phyloP scores from a whole-genome alignment of 2,797 vertebrate genomes.

The Cryptoblepharus egeriae region DNA sequence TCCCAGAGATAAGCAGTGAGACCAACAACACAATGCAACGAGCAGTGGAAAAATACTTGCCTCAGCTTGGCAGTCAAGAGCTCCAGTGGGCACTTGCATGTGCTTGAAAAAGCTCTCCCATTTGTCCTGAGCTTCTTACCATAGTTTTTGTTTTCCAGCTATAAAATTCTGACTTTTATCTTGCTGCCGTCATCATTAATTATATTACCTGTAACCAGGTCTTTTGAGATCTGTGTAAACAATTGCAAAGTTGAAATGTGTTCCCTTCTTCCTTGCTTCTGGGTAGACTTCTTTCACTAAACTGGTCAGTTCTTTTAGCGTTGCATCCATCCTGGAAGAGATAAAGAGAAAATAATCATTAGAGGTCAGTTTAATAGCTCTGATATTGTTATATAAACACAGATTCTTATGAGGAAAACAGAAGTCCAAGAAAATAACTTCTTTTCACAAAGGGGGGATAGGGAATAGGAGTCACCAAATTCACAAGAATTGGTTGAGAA shows the following conservation, averaged over 20 bases:
- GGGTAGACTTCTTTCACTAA: conserved; percentile 98
- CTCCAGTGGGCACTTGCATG: too few relatives aligned
- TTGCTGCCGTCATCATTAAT: neutral
- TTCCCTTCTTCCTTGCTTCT: conserved; percentile 97
- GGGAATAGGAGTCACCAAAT: neutral
- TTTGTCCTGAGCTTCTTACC: too few relatives aligned
- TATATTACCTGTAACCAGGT: conserved; percentile 89
- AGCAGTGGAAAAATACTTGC: too few relatives aligned
- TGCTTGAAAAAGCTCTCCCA: too few relatives aligned
- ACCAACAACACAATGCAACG: too few relatives aligned
- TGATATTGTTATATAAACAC: neutral
- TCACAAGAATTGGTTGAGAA: neutral
- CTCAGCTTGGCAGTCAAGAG: too few relatives aligned
- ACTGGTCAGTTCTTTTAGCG: conserved; percentile 95
- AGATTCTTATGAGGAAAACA: neutral
- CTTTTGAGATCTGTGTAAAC: conserved; percentile 94
- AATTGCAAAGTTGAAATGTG: conserved; percentile 96
- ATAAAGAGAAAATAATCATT: conserved; percentile 27
- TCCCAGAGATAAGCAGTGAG: too few relatives aligned
- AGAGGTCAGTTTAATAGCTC: accelerated
- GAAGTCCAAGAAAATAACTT: neutral
- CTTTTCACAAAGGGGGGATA: neutral
- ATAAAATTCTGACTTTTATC: neutral
- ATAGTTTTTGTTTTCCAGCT: too few relatives aligned
- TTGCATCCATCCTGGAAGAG: conserved; percentile 93